phyloP scores from a whole-genome alignment of 2,797 vertebrate genomes.

The Caiman crocodilus region DNA sequence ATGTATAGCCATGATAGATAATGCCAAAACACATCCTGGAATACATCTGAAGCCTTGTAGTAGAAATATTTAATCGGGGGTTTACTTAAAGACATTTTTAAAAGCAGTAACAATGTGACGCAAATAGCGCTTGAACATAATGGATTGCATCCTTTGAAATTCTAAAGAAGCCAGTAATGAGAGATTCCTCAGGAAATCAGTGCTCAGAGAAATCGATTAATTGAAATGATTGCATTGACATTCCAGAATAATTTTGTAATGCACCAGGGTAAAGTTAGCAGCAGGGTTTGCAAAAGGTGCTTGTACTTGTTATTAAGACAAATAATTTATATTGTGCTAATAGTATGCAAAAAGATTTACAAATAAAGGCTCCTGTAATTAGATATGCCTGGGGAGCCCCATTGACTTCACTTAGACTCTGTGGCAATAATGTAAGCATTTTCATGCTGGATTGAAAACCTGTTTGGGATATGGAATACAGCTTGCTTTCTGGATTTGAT shows the following conservation, averaged over 20 bases:
- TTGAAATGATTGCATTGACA: background rate
- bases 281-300: background rate
- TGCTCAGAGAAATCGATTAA: background rate
- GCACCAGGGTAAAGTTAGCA: background rate
- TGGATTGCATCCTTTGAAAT: background rate
- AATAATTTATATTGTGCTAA: fast-evolving
- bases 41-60: background rate
- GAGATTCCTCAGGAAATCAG: fast-evolving
- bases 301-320: fast-evolving
- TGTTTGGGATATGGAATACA: background rate
- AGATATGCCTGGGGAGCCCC: background rate
- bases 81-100: background rate
- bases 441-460: no score
- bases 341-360: background rate
- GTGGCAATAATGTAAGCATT: no score
- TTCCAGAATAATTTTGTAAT: background rate
- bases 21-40: constrained; percentile 33
- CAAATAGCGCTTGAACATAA: constrained; percentile 35
- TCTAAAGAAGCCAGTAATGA: background rate
- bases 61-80: constrained; percentile 26
- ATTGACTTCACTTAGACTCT: no score
- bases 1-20: background rate
- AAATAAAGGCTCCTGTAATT: background rate
- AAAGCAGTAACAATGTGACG: constrained; percentile 28
- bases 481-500: background rate